A percentile compares a stretch with the other conserved stretches of the same genome.
Evolutionary conservation across 2,888 invertebrate species (phyloP).

Genomic region (Strigamia maritima): DNA sequence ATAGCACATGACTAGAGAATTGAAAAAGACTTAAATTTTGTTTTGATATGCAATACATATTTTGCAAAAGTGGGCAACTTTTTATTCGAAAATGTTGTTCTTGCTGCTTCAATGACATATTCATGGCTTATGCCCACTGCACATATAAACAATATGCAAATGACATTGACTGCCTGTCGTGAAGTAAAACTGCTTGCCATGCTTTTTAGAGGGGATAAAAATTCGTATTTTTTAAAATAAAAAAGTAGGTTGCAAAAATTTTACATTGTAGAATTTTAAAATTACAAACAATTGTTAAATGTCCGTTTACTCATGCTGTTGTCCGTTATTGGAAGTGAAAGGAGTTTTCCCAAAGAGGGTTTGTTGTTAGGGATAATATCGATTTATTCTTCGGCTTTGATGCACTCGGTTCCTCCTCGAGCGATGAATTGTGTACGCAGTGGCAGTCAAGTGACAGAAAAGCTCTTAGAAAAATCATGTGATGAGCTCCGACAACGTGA

Average conservation of each 20-base stretch:
- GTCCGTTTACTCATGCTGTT: not conserved
- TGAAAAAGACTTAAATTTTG: not conserved
- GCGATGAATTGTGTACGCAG: not conserved
- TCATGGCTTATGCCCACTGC: not conserved
- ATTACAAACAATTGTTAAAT: not conserved
- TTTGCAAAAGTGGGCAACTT: not conserved
- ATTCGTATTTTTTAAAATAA: not conserved
- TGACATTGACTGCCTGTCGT: not conserved
- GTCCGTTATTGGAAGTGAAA: not conserved
- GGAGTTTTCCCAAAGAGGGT: not conserved
- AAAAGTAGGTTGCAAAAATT: too few relatives aligned
- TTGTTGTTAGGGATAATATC: conserved; percentile 10
- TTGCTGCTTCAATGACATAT: not conserved
- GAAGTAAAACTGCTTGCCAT: too few relatives aligned
- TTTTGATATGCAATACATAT: not conserved
- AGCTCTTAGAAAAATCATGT: not conserved
- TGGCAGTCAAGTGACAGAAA: conserved; percentile 5
- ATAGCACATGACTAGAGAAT: not conserved
- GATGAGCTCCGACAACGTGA: conserved; percentile 5
- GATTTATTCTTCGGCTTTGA: conserved; percentile 15
- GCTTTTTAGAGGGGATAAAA: not conserved
- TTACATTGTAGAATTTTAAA: too few relatives aligned
- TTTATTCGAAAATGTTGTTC: not conserved
- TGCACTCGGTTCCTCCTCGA: not conserved
- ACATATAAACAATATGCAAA: not conserved